phyloP scores from a whole-genome alignment of 2,888 invertebrate genomes.

The Epistrophe eligans region DNA sequence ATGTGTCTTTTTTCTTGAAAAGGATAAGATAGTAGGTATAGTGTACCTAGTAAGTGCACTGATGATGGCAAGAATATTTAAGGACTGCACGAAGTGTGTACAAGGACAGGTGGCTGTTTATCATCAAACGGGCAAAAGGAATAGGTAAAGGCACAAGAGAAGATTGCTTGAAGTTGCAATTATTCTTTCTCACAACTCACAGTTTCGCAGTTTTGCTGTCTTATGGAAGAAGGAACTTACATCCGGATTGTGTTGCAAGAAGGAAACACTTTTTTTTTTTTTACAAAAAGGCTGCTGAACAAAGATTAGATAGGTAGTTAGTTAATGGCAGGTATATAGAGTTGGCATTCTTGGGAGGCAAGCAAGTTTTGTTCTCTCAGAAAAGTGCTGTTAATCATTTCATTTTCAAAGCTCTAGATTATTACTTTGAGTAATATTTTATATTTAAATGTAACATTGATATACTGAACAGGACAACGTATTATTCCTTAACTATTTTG shows the following conservation, averaged over 20 bases:
- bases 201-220: conserved; percentile 22
- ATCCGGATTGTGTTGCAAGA: conserved; percentile 48
- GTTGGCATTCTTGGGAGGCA: background rate
- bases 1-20: conserved; percentile 42
- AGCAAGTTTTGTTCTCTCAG: background rate
- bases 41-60: background rate
- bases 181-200: conserved; percentile 49
- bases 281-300: conserved; percentile 3
- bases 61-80: conserved; percentile 52
- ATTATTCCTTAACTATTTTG: background rate
- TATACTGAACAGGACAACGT: background rate
- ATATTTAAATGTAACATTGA: background rate
- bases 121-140: conserved; percentile 55
- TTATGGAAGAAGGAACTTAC: conserved; percentile 36
- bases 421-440: background rate
- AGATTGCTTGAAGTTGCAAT: conserved; percentile 52
- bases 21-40: conserved; percentile 17
- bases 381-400: background rate
- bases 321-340: conserved; percentile 27
- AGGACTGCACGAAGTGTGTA: conserved; percentile 49
- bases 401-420: background rate
- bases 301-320: conserved; percentile 30
- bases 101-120: conserved; percentile 71
- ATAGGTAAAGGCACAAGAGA: background rate
- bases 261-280: conserved; percentile 4